Percentiles rank a stretch among this genome's conserved stretches.
phyloP scores from a whole-genome alignment of 2,113 vertebrate genomes.

The Donacobius atricapilla region DNA sequence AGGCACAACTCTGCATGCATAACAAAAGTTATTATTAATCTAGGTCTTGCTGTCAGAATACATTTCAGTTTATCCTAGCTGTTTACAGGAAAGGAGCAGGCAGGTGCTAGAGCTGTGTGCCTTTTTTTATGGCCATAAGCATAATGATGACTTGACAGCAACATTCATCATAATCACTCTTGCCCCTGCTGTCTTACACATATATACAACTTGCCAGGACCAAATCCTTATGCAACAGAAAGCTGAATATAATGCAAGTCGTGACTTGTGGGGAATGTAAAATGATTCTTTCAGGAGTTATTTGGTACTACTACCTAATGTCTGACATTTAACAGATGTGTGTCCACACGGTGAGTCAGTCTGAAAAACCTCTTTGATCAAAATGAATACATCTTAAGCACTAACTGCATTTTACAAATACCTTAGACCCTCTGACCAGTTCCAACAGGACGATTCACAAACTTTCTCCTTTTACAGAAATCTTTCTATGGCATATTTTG shows the following conservation, averaged over 20 bases:
- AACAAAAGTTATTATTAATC: background rate
- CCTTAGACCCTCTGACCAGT: background rate
- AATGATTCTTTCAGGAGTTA: conserved; percentile 9
- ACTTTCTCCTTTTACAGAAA: background rate
- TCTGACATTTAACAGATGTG: conserved; percentile 36
- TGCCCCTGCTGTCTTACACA: conserved; percentile 2
- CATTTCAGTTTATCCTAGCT: background rate
- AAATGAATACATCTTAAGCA: background rate
- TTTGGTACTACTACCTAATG: background rate
- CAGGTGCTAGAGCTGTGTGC: background rate
- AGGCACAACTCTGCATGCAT: background rate
- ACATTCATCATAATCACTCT: background rate
- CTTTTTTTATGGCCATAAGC: background rate
- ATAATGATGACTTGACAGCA: background rate
- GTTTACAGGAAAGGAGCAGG: background rate
- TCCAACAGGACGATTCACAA: background rate
- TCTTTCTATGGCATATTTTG: background rate
- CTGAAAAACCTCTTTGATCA: conserved; percentile 9
- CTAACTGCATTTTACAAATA: background rate
- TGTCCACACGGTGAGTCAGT: background rate
- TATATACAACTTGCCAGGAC: background rate
- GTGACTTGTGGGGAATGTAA: conserved; percentile 10
- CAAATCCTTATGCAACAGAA: background rate
- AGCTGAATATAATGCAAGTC: background rate
- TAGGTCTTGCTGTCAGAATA: background rate